Conservation (phyloP, 2,888 invertebrate genomes). For the Ypsolopha sequella region DNA sequence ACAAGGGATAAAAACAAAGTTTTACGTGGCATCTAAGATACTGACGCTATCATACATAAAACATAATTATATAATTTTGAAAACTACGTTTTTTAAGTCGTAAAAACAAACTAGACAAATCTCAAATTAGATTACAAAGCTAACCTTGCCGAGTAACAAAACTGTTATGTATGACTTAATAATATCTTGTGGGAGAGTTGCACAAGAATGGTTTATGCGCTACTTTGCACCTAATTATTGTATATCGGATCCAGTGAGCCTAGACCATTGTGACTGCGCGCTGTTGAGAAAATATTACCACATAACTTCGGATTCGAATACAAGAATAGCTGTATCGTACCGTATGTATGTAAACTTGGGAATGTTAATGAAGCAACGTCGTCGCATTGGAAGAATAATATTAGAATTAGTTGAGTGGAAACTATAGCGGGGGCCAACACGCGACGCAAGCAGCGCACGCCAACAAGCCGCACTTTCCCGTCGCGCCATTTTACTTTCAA, state of each 20-base stretch:
- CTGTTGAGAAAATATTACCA: background rate
- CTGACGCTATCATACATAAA: too few relatives aligned
- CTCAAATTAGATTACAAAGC: background rate
- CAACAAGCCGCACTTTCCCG: constrained; percentile 52
- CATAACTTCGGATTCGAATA: background rate
- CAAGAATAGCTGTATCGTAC: background rate
- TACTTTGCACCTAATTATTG: constrained; percentile 23
- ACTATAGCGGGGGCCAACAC: constrained; percentile 28
- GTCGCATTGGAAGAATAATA: background rate
- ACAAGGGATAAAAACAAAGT: too few relatives aligned
- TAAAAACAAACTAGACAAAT: constrained; percentile 10
- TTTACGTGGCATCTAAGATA: too few relatives aligned
- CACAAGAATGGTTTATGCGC: constrained; percentile 16
- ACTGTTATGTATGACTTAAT: background rate
- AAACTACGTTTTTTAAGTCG: too few relatives aligned
- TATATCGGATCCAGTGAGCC: constrained; percentile 10
- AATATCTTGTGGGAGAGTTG: constrained; percentile 18
- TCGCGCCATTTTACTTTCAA: constrained; percentile 62
- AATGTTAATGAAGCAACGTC: background rate
- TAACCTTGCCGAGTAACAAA: constrained; percentile 12
- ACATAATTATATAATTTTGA: too few relatives aligned
- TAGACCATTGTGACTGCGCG: background rate
- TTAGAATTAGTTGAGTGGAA: constrained; percentile 48
- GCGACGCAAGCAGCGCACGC: constrained; percentile 39
- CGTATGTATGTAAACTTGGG: background rate